Evolutionary conservation across 1,140 invertebrate genomes (phyloP).

Genomic region (Calliphora vicina): DNA sequence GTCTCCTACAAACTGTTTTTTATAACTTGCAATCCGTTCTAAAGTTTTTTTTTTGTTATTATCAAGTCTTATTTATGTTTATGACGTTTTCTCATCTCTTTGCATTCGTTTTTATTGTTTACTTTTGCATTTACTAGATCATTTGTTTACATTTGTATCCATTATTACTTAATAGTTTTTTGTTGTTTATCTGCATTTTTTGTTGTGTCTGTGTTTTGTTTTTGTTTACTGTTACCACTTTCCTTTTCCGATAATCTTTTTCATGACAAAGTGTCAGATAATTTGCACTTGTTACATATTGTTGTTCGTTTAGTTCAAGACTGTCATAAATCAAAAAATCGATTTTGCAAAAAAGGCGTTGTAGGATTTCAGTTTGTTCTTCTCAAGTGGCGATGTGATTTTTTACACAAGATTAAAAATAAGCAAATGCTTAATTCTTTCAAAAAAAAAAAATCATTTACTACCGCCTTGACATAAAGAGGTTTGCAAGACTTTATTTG

Average conservation of each 20-base stretch:
- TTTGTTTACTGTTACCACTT: not conserved
- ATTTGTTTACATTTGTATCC: slow-evolving; percentile 13
- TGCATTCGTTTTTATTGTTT: not conserved
- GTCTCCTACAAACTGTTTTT: not conserved
- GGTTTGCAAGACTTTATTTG: no score
- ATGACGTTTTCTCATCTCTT: not conserved
- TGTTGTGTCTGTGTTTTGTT: not conserved
- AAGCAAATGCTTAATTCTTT: no score
- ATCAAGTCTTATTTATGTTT: not conserved
- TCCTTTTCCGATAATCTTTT: not conserved
- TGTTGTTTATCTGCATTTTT: not conserved
- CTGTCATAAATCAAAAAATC: no score
- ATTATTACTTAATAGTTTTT: not conserved
- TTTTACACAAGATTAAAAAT: no score
- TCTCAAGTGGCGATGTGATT: no score
- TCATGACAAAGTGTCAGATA: not conserved
- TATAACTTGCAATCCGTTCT: not conserved
- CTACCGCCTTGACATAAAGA: no score
- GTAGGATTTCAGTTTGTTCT: no score
- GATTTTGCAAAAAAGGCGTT: no score
- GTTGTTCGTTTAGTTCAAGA: no score
- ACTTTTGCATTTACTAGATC: not conserved
- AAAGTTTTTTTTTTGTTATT: not conserved
- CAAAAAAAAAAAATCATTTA: no score
- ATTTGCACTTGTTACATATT: not conserved